Conservation (phyloP, 2,888 invertebrate species). For the Maniola hyperantus region DNA sequence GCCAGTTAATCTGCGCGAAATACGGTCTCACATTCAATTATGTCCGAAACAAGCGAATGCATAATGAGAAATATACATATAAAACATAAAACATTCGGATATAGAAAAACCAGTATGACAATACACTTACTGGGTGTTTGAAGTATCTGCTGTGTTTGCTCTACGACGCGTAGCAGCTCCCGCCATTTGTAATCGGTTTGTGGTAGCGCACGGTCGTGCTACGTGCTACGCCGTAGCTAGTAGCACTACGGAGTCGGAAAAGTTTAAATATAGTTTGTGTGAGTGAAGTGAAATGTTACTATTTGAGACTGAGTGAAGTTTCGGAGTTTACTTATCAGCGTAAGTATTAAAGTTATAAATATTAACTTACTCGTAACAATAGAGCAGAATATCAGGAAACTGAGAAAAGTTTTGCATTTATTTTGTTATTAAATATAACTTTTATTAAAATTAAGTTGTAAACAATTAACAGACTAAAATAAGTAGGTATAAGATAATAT, state of each 20-base stretch:
- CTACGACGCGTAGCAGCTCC: constrained; percentile 42
- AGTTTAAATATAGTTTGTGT: constrained; percentile 35
- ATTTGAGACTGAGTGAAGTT: constrained; percentile 32
- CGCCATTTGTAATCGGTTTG: constrained; percentile 60
- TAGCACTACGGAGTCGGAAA: constrained; percentile 47
- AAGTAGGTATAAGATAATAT: background rate
- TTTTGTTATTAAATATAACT: background rate
- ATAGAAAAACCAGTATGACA: constrained; percentile 38
- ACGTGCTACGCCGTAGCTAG: constrained; percentile 58
- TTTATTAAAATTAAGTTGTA: background rate
- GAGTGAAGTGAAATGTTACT: constrained; percentile 39
- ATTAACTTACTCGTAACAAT: background rate
- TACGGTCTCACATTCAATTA: constrained; percentile 58
- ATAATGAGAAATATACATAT: constrained; percentile 39
- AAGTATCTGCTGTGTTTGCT: constrained; percentile 2
- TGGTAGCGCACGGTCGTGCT: constrained; percentile 59
- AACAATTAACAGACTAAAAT: too few species aligned
- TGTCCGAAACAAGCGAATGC: constrained; percentile 49
- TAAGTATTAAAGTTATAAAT: constrained; percentile 26
- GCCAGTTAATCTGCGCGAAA: constrained; percentile 53
- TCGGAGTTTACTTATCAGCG: constrained; percentile 15
- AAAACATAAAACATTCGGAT: constrained; percentile 22
- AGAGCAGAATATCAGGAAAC: background rate
- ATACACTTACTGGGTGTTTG: constrained; percentile 39
- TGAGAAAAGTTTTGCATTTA: background rate